These are phyloP conservation scores for Rhinophrynus dorsalis DNA, from an alignment of 2,797 vertebrate genomes.

Conservation along the genomic window DNA sequence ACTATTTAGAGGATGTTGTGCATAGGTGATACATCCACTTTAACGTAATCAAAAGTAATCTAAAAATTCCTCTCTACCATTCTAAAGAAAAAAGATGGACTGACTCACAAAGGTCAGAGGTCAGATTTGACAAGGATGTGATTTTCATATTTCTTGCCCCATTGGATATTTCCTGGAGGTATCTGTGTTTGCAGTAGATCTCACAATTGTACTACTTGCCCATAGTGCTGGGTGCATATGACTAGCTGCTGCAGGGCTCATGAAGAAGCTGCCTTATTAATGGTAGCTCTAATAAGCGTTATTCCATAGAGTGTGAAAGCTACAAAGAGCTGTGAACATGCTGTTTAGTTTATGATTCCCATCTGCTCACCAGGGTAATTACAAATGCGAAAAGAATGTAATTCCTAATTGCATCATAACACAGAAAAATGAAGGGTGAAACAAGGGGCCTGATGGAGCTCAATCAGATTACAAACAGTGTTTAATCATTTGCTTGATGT, in stretches of 20 bases:
- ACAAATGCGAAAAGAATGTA: slow-evolving; percentile 42
- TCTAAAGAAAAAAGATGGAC: not conserved
- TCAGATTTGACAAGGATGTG: not conserved
- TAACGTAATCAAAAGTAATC: slow-evolving; percentile 4
- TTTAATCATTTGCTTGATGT: slow-evolving; percentile 15
- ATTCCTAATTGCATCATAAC: slow-evolving; percentile 42
- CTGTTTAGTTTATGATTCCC: slow-evolving; percentile 33
- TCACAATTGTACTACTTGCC: too few species aligned
- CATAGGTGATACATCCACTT: too few species aligned
- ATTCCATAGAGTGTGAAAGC: too few species aligned
- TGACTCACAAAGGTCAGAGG: not conserved
- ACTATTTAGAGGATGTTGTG: too few species aligned
- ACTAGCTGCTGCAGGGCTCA: too few species aligned
- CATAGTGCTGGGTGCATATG: too few species aligned
- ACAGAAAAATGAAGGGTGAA: slow-evolving; percentile 1
- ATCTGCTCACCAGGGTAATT: slow-evolving; percentile 44
- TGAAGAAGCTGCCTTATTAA: too few species aligned
- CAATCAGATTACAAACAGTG: not conserved
- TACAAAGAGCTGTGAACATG: slow-evolving; percentile 21
- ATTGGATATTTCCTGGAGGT: too few species aligned
- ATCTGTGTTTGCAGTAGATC: too few species aligned
- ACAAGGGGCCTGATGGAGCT: not conserved
- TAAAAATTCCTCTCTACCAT: not conserved
- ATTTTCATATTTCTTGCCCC: not conserved
- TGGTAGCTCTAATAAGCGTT: too few species aligned